Conservation (phyloP, 2,888 invertebrate species). For the Hofmannophila pseudospretella region DNA sequence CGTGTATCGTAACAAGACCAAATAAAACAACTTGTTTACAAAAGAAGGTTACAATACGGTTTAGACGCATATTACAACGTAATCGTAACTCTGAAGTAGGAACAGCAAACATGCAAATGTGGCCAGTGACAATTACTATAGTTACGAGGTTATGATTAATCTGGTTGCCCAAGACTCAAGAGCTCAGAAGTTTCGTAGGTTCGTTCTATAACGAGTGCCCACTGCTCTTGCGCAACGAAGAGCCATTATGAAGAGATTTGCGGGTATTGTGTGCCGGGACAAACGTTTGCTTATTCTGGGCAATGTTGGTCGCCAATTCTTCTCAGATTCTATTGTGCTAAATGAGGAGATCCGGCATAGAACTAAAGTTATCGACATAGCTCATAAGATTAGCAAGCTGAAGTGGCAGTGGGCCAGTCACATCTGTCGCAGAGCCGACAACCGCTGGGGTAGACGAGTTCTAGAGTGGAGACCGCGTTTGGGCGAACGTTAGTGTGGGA, state of each 20-base stretch:
- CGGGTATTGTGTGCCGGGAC: slow-evolving; percentile 2
- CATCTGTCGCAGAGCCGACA: no score
- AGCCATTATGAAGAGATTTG: slow-evolving; percentile 12
- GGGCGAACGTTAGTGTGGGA: no score
- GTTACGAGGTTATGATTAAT: slow-evolving; percentile 28
- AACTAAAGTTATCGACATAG: no score
- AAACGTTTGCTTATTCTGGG: neutral
- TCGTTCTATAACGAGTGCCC: slow-evolving; percentile 21
- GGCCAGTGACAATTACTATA: slow-evolving; percentile 19
- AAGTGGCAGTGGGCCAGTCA: no score
- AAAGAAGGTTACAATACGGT: no score
- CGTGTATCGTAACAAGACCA: no score
- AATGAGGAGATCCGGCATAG: no score
- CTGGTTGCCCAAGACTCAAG: slow-evolving; percentile 35
- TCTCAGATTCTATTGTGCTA: no score
- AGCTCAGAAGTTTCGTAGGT: slow-evolving; percentile 22
- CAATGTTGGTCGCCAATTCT: neutral
- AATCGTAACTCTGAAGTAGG: slow-evolving; percentile 1
- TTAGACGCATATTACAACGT: neutral
- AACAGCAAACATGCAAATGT: slow-evolving; percentile 11
- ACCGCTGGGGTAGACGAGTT: no score
- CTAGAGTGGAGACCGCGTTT: no score
- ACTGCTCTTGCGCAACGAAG: slow-evolving; percentile 31
- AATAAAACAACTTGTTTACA: no score
- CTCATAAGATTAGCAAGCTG: no score